Conservation (phyloP, 2,888 invertebrate genomes). For the Ennomos erosarius region DNA sequence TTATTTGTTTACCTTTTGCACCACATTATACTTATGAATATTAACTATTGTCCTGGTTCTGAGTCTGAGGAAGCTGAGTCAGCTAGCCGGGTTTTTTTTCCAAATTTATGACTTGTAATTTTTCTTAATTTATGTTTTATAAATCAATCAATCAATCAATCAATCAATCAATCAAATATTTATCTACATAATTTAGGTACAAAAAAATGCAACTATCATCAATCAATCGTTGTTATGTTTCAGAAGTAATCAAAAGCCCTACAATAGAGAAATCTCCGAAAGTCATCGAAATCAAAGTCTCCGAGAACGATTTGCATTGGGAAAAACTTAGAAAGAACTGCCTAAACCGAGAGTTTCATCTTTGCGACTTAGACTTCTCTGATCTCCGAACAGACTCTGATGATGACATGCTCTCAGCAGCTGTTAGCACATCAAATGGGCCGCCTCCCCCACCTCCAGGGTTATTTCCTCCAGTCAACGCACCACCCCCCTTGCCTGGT, state of each 20-base stretch:
- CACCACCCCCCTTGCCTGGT: constrained; percentile 82
- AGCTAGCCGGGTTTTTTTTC: too few species aligned
- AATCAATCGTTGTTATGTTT: constrained; percentile 4
- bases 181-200: too few species aligned
- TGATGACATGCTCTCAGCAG: constrained; percentile 89
- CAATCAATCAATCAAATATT: too few species aligned
- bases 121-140: too few species aligned
- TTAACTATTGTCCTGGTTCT: too few species aligned
- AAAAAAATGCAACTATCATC: too few species aligned
- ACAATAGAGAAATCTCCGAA: constrained; percentile 88
- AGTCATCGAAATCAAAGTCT: constrained; percentile 90
- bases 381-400: constrained; percentile 96
- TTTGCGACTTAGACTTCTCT: constrained; percentile 98
- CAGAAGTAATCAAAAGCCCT: constrained; percentile 89
- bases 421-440: constrained; percentile 87
- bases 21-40: too few species aligned
- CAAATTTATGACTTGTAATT: too few species aligned
- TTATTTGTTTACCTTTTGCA: too few species aligned
- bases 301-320: constrained; percentile 98
- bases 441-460: constrained; percentile 93
- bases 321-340: constrained; percentile 92
- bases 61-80: too few species aligned
- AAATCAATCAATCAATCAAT: too few species aligned
- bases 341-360: constrained; percentile 90
- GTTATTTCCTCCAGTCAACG: constrained; percentile 81